Evolutionary conservation across 2,888 invertebrate species (phyloP), one percentile per base, ranked within the genome.

Genomic region (Tetranychus piercei): DNA sequence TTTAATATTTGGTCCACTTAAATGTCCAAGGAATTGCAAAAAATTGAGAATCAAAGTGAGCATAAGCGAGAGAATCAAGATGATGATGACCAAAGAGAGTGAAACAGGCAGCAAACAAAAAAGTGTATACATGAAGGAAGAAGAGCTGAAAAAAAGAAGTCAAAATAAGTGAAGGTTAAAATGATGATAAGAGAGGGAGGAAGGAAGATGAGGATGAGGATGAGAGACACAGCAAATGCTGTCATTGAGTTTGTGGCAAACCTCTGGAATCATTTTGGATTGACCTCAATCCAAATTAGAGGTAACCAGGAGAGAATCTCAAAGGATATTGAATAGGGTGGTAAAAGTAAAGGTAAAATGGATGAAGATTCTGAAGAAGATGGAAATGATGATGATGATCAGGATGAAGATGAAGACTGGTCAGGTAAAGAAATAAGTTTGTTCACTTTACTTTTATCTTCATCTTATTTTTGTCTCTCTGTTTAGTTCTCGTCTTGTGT

Each of bases 211-310:
- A 67, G 67, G n/a, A n/a, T 18, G 67, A 67, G 67, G n/a, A n/a
- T 20, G 69, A 69, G 69, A 69, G 69, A 69, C 20, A 20, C 9
- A 69, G 69, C 9, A 69, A 69, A 55, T 55, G 55, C 55, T 55
- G 55, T 55, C 55, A 55, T 55, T 55, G 55, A 55, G 55, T 55
- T 55, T 55, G 55, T 55, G 55, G 55, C 55, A 55, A 55, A 55
- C 55, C 55, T 55, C 55, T 55, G 55, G 55, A 55, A 55, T 55
- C 55, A 55, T 55, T 55, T 55, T 55, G 55, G 55, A 55, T 55
- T 55, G 55, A 55, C 55, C 55, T 55, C 55, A 55, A 55, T 55
- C 55, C 55, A 55, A 55, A 55, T 55, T 55, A 55, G 55, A 55
- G 55, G 55, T 55, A 55, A 55, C 55, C 55, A 55, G 55, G 15